A percentile compares a stretch with the other conserved stretches of the same genome.
Evolutionary conservation across 2,888 invertebrate species (phyloP).

Genomic region (Mantis religiosa): DNA sequence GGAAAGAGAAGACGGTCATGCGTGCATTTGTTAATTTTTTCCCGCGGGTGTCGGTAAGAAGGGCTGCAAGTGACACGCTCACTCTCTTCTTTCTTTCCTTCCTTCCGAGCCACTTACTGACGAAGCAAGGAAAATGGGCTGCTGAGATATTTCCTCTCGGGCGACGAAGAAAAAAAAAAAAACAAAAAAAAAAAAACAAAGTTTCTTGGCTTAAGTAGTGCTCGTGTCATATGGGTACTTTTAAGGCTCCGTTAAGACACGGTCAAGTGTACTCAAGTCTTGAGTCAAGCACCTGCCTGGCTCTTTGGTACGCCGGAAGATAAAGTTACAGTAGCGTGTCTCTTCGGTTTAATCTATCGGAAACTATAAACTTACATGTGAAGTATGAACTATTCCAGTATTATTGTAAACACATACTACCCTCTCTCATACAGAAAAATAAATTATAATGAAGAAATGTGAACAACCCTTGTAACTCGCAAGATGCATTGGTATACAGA

Average conservation of each 20-base stretch:
- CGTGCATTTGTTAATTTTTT: conserved; percentile 28
- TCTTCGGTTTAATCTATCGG: too few species aligned
- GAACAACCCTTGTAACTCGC: too few species aligned
- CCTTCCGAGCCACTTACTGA: conserved; percentile 27
- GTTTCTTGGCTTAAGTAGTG: not conserved
- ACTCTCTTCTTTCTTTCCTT: not conserved
- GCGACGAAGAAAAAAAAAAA: not conserved
- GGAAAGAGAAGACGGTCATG: conserved; percentile 21
- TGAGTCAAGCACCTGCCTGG: not conserved
- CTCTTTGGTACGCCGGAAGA: not conserved
- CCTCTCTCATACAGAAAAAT: too few species aligned
- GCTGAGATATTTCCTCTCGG: not conserved
- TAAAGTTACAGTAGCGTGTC: not conserved
- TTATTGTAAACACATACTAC: too few species aligned
- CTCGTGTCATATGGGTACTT: conserved; percentile 14
- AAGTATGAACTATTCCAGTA: too few species aligned
- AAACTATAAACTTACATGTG: too few species aligned
- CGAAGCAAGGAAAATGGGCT: not conserved
- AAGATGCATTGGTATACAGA: too few species aligned
- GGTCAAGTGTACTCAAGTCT: not conserved
- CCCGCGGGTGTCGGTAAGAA: conserved; percentile 13
- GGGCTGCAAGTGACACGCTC: conserved; percentile 23
- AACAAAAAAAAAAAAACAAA: not conserved
- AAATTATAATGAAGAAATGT: too few species aligned
- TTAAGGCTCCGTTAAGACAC: not conserved